A percentile compares a stretch with the other conserved stretches of the same genome.
phyloP scores from a whole-genome alignment of 2,113 vertebrate genomes.

The Cavia porcellus region DNA sequence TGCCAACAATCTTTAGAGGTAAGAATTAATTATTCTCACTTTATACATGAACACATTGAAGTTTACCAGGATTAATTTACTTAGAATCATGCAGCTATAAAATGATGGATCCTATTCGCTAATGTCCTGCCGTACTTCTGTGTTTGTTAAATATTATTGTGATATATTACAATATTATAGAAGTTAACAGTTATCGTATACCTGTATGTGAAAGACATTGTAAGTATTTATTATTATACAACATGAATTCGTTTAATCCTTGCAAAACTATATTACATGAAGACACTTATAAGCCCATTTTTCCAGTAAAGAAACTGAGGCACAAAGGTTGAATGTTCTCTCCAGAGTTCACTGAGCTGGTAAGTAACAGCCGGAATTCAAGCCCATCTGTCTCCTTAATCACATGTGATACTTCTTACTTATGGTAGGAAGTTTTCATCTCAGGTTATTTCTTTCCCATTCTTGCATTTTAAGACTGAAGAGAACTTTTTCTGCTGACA shows the following conservation, averaged over 20 bases:
- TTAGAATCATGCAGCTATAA: neutral
- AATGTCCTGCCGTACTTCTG: neutral
- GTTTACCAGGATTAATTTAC: neutral
- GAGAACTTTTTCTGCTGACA: neutral
- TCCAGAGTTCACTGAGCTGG: neutral
- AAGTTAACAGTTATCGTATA: neutral
- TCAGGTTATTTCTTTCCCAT: neutral
- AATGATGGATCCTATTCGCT: neutral
- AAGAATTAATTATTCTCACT: neutral
- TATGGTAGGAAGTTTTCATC: neutral
- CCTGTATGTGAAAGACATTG: neutral
- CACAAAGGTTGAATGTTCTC: neutral
- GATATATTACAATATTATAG: neutral
- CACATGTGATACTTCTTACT: neutral
- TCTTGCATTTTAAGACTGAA: neutral
- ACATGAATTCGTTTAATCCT: neutral
- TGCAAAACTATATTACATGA: neutral
- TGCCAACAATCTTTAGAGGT: neutral
- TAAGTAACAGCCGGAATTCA: neutral
- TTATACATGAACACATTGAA: neutral
- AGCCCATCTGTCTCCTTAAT: neutral
- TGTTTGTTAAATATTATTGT: neutral
- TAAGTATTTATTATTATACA: neutral
- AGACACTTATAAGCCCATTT: neutral
- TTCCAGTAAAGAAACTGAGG: neutral